Evolutionary conservation across 1,140 invertebrate genomes (phyloP), one percentile per base, ranked within the genome.

Genomic region (Mercenaria mercenaria): DNA sequence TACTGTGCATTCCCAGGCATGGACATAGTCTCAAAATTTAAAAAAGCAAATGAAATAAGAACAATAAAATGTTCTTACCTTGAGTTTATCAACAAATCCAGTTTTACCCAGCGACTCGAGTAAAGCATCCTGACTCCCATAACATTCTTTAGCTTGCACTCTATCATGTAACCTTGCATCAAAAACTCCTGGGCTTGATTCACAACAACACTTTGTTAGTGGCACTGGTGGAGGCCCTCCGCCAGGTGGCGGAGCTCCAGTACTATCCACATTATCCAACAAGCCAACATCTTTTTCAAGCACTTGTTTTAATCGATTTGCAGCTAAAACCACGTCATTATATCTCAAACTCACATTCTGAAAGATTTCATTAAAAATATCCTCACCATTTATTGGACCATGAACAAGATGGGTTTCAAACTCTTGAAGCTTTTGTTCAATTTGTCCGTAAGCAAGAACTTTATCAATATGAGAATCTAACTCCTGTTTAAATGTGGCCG

Each of bases 401-500:
- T 47, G 20, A 23, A 43, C 29, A 39, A 85, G 29, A 0, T 72
- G 37, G 20, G 0, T 50, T 41, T 85, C 82, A 50, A 34, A 43
- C 18, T 47, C 34, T n/a, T 43, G n/a, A 3, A 85, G 23, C 82
- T 72, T 85, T 34, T 69, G 37, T 74, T 72, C 41, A 47, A 85
- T 74, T 39, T 82, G 52, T n/a, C 23, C 50, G 34, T 82, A 61
- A 23, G 32, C 79, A 37, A 82, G 79, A 43, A 64, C 79, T 64
- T 23, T 82, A 23, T 82, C 79, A 39, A 82, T 82, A 64, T 82
- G 79, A 18, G 79, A 61, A 23, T 82, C 79, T 34, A 82, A 41
- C 56, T 61, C 79, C 18, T 82, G 79, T 64, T 82, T 82, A 41
- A 82, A 82, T 32, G 52, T 15, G 1, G 32, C 0, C 41, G 41